phyloP scores from a whole-genome alignment of 2,113 vertebrate species.

The Coreoperca whiteheadi region DNA sequence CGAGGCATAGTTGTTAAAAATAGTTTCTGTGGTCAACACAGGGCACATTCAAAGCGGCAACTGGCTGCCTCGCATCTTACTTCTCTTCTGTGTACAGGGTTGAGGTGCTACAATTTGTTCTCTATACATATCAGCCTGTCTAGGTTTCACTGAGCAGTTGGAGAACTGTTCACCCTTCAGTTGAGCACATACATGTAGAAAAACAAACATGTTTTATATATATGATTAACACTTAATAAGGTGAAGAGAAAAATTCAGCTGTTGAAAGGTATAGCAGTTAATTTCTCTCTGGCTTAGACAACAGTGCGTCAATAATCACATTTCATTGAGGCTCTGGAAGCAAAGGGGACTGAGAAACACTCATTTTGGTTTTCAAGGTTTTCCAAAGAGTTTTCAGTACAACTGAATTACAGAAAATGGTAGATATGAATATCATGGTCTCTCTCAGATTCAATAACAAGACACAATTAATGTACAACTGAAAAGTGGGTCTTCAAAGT shows the following conservation, averaged over 20 bases:
- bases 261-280: background rate
- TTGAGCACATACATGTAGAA: background rate
- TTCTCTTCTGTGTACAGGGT: background rate
- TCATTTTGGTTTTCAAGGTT: background rate
- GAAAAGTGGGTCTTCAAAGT: background rate
- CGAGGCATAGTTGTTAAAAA: slow-evolving; percentile 2
- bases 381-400: background rate
- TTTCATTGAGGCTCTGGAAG: background rate
- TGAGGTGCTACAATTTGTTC: background rate
- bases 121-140: background rate
- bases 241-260: background rate
- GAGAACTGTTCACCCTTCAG: background rate
- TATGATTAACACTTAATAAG: background rate
- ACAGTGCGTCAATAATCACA: background rate
- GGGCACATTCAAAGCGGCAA: slow-evolving; percentile 26
- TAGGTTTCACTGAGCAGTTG: background rate
- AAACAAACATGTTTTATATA: background rate
- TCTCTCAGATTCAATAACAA: background rate
- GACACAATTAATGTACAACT: background rate
- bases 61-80: background rate
- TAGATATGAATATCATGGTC: background rate
- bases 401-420: background rate
- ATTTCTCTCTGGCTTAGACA: too few relatives aligned
- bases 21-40: slow-evolving; percentile 2
- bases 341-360: background rate